Percentiles rank a stretch among this genome's conserved stretches.
These are phyloP conservation scores for Oreochromis spilurus DNA, from an alignment of 2,113 vertebrate genomes.

Conservation along the genomic window DNA sequence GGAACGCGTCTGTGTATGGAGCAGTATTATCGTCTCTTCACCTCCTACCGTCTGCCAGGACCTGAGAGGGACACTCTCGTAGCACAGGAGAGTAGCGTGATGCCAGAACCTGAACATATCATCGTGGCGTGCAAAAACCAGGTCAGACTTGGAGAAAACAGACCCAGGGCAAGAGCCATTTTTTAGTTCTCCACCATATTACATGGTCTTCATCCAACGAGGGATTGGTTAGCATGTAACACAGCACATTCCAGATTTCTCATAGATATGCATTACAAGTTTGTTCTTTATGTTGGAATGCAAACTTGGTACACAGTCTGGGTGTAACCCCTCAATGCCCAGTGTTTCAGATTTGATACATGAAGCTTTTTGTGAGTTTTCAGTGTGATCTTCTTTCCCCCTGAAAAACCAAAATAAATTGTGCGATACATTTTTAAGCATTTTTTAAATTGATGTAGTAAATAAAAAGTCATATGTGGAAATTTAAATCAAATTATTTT, in stretches of 20 bases:
- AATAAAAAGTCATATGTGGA: not conserved
- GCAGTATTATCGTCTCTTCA: constrained; percentile 94
- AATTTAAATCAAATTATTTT: not conserved
- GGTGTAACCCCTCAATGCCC: not conserved
- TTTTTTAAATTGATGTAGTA: not conserved
- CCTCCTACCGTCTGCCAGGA: constrained; percentile 91
- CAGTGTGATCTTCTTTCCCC: not conserved
- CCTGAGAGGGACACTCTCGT: constrained; percentile 85
- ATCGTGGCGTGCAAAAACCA: constrained; percentile 95
- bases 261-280: not conserved
- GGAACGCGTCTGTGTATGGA: constrained; percentile 94
- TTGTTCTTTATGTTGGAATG: not conserved
- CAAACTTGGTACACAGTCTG: not conserved
- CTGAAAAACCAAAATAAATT: not conserved
- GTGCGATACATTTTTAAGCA: not conserved
- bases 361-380: not conserved
- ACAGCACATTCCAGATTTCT: not conserved
- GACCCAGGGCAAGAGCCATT: not conserved
- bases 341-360: not conserved
- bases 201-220: not conserved
- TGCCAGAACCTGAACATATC: constrained; percentile 93
- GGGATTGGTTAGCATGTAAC: not conserved
- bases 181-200: not conserved
- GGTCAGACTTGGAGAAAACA: constrained; percentile 67
- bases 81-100: constrained; percentile 86